Percentiles rank a stretch among this genome's conserved stretches.
phyloP scores from a whole-genome alignment of 2,113 vertebrate genomes.

The Megaleporinus macrocephalus region DNA sequence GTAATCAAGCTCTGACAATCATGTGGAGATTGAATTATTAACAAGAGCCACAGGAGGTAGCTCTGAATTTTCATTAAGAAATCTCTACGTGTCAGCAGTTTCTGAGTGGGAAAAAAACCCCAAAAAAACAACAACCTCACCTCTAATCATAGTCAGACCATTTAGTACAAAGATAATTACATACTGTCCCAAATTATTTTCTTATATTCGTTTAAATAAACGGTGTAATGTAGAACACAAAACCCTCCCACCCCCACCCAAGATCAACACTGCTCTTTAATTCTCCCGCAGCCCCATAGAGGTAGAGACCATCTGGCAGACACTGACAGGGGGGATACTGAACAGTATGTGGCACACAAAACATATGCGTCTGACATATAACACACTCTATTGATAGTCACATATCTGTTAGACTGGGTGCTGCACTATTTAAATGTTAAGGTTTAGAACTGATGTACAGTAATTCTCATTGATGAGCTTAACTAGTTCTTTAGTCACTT shows the following conservation, averaged over 20 bases:
- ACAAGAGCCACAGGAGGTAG: conserved; percentile 51
- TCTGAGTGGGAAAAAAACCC: conserved; percentile 7
- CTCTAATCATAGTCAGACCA: neutral
- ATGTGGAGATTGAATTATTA: conserved; percentile 64
- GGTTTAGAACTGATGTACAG: neutral
- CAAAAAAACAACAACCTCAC: neutral
- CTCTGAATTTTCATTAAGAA: conserved; percentile 46
- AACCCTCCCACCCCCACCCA: neutral
- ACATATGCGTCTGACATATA: neutral
- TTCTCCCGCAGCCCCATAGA: neutral
- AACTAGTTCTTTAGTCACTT: neutral
- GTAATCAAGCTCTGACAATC: conserved; percentile 54
- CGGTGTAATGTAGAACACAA: neutral
- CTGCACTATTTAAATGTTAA: neutral
- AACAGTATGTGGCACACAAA: conserved; percentile 5
- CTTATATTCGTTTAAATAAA: neutral
- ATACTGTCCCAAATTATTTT: neutral
- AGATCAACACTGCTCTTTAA: neutral
- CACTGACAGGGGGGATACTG: neutral
- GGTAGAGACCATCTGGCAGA: conserved; percentile 18
- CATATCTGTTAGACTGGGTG: neutral
- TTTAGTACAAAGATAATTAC: neutral
- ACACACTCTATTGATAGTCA: neutral
- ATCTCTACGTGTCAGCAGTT: conserved; percentile 35
- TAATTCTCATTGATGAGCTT: neutral